These are phyloP conservation scores for Amphiprion clarkii DNA, from an alignment of 2,797 vertebrate genomes.

Conservation along the genomic window DNA sequence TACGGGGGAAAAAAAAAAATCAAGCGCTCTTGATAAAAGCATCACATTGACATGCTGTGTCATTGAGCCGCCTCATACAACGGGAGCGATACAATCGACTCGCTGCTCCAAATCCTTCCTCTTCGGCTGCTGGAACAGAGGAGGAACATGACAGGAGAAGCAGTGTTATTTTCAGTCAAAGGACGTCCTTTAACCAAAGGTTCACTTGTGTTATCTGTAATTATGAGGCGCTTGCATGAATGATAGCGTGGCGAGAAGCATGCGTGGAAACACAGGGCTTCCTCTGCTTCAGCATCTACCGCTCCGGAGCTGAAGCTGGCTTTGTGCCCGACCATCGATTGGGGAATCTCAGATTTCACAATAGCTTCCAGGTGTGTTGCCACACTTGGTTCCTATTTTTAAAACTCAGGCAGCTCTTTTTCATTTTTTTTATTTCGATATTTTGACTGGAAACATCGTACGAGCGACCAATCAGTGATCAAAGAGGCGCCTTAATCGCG, in stretches of 20 bases:
- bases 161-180: conserved; percentile 12
- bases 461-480: conserved; percentile 59
- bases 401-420: conserved; percentile 33
- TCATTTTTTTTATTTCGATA: not conserved
- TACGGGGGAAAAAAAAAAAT: conserved; percentile 17
- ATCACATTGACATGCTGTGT: conserved; percentile 14
- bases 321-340: conserved; percentile 55
- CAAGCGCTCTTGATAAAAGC: conserved; percentile 25
- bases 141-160: not conserved
- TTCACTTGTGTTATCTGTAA: conserved; percentile 28
- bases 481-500: conserved; percentile 48
- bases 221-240: conserved; percentile 38
- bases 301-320: conserved; percentile 39
- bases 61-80: conserved; percentile 6
- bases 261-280: conserved; percentile 43
- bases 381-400: conserved; percentile 47
- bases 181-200: conserved; percentile 11
- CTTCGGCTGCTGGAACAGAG: conserved; percentile 10
- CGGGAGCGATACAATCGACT: not conserved
- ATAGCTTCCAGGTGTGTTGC: conserved; percentile 50
- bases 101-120: conserved; percentile 25
- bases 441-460: conserved; percentile 17
- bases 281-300: conserved; percentile 22
- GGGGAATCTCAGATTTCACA: conserved; percentile 65
- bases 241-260: not conserved